Conservation (phyloP, 2,113 vertebrate genomes). For the Colistium nudipinnis region DNA sequence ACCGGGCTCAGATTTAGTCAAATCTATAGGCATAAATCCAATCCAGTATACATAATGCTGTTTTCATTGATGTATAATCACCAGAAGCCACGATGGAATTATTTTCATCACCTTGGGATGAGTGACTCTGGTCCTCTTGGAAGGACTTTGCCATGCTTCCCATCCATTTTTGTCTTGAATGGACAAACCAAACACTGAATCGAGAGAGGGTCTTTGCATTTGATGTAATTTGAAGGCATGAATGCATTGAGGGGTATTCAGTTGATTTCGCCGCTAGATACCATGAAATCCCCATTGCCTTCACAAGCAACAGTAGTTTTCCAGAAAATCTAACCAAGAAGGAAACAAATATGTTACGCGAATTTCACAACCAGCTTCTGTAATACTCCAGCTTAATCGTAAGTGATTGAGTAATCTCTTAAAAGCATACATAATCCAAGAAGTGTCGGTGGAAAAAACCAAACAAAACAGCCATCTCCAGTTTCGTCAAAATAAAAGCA, state of each 20-base stretch:
- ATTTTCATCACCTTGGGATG: not conserved
- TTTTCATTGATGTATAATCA: not conserved
- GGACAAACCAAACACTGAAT: not conserved
- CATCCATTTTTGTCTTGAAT: not conserved
- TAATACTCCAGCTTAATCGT: slow-evolving; percentile 12
- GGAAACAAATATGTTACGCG: not conserved
- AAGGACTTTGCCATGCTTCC: no score
- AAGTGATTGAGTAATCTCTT: slow-evolving; percentile 20
- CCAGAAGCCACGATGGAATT: not conserved
- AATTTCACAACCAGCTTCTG: slow-evolving; percentile 9
- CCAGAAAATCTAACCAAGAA: not conserved
- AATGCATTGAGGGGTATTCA: not conserved
- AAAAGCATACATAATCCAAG: slow-evolving; percentile 30
- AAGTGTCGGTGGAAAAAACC: slow-evolving; percentile 15
- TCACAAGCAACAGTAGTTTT: not conserved
- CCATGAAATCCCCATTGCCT: not conserved
- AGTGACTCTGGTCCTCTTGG: not conserved
- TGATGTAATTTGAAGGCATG: no score
- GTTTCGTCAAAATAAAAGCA: slow-evolving; percentile 8
- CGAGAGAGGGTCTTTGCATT: not conserved
- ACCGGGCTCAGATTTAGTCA: not conserved
- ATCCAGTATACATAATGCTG: not conserved
- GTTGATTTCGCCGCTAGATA: not conserved
- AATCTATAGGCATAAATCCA: no score
- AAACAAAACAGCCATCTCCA: slow-evolving; percentile 5